A percentile compares a stretch with the other conserved stretches of the same genome.
These are phyloP conservation scores for Rhadinocentrus ornatus DNA, from an alignment of 2,797 vertebrate species.

Conservation along the genomic window DNA sequence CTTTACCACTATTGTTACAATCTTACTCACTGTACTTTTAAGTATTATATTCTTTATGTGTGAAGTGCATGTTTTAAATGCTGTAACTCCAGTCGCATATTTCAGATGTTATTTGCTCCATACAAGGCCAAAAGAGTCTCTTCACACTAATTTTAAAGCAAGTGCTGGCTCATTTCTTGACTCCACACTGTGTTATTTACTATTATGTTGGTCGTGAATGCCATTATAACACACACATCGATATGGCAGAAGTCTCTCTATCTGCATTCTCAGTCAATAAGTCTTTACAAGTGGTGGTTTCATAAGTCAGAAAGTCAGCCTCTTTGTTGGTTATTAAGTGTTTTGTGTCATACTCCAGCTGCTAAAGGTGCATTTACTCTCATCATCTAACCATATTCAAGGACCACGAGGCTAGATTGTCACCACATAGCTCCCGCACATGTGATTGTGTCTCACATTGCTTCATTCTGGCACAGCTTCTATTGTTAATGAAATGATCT, in stretches of 20 bases:
- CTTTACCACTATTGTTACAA: no score
- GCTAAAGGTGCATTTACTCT: conserved; percentile 39
- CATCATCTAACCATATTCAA: conserved; percentile 10
- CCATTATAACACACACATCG: background rate
- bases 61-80: conserved; percentile 9
- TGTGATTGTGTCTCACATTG: conserved; percentile 7
- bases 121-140: conserved; percentile 56
- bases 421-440: conserved; percentile 26
- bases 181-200: conserved; percentile 33
- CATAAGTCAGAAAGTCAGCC: conserved; percentile 7
- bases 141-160: conserved; percentile 28
- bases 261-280: background rate
- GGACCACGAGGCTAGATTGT: background rate
- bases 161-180: conserved; percentile 12
- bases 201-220: conserved; percentile 14
- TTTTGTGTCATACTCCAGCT: conserved; percentile 37
- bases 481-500: conserved; percentile 63
- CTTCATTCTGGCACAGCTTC: conserved; percentile 33
- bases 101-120: conserved; percentile 46
- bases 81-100: conserved; percentile 30
- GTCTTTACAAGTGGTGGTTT: conserved; percentile 37
- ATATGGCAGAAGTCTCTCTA: background rate
- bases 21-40: no score
- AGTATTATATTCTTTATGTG: background rate
- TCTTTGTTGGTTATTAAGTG: conserved; percentile 28